Conservation (phyloP, 2,113 vertebrate species). For the Trachemys scripta region DNA sequence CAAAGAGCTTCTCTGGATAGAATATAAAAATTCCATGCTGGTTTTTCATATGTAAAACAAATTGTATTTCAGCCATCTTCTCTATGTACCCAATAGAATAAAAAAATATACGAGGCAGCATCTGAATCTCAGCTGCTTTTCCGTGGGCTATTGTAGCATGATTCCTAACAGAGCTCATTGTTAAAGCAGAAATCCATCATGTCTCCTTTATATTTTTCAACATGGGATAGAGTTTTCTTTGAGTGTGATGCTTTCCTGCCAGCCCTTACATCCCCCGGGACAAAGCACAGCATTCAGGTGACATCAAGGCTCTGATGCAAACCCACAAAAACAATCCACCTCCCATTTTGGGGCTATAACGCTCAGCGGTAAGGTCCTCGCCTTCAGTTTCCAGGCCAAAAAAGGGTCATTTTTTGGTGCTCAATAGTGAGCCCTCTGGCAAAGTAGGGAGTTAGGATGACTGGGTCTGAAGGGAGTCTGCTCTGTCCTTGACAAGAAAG, state of each 20-base stretch:
- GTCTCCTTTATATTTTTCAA: slow-evolving; percentile 7
- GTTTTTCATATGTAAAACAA: slow-evolving; percentile 42
- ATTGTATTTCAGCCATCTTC: slow-evolving; percentile 15
- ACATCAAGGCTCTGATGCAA: neutral
- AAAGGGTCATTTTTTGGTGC: neutral
- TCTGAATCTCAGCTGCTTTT: neutral
- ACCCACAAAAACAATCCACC: neutral
- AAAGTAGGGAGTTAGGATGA: neutral
- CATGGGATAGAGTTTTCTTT: neutral
- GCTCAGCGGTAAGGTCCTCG: neutral
- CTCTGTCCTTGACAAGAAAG: neutral
- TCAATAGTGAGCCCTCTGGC: neutral
- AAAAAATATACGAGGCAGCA: neutral
- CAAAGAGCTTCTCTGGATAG: slow-evolving; percentile 26
- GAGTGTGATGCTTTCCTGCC: neutral
- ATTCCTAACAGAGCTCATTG: neutral
- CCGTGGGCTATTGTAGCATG: neutral
- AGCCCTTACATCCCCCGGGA: neutral
- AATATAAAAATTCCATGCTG: slow-evolving; percentile 32
- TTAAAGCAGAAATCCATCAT: neutral
- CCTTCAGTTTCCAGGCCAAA: neutral
- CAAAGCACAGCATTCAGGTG: neutral
- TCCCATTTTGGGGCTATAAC: neutral
- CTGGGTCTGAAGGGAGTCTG: neutral
- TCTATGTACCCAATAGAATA: neutral